Percentiles rank a stretch among this genome's conserved stretches.
Conservation (phyloP, 2,113 vertebrate genomes). For the Calidris pygmaea region DNA sequence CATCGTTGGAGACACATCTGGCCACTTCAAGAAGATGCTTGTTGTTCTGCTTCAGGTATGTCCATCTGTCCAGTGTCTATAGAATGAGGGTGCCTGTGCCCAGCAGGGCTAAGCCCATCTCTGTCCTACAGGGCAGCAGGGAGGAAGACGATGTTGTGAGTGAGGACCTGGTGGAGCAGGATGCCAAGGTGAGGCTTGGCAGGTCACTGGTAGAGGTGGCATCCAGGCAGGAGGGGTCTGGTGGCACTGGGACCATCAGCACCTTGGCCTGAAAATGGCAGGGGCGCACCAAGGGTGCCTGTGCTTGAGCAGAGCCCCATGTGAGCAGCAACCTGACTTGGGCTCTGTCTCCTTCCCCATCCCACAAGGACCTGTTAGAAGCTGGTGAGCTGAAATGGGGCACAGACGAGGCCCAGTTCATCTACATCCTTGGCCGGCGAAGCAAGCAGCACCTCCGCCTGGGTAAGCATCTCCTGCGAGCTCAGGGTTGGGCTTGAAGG, state of each 20-base stretch:
- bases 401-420: slow-evolving; percentile 93
- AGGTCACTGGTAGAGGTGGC: background rate
- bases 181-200: slow-evolving; percentile 81
- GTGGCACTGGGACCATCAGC: background rate
- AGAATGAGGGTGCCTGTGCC: background rate
- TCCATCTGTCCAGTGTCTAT: background rate
- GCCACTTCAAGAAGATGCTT: slow-evolving; percentile 98
- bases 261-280: background rate
- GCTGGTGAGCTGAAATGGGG: slow-evolving; percentile 95
- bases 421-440: slow-evolving; percentile 92
- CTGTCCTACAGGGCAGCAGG: slow-evolving; percentile 83
- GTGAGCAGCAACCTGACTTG: background rate
- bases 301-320: background rate
- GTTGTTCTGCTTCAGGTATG: slow-evolving; percentile 92
- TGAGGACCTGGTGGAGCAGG: slow-evolving; percentile 88
- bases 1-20: slow-evolving; percentile 85
- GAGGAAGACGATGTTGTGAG: slow-evolving; percentile 90
- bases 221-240: background rate
- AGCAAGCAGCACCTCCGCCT: slow-evolving; percentile 89
- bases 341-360: background rate
- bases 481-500: background rate
- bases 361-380: slow-evolving; percentile 84
- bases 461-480: slow-evolving; percentile 73
- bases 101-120: background rate
- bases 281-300: no score